These are phyloP conservation scores for Neosilurus mollespiculum DNA, from an alignment of 2,797 vertebrate genomes.

Conservation along the genomic window DNA sequence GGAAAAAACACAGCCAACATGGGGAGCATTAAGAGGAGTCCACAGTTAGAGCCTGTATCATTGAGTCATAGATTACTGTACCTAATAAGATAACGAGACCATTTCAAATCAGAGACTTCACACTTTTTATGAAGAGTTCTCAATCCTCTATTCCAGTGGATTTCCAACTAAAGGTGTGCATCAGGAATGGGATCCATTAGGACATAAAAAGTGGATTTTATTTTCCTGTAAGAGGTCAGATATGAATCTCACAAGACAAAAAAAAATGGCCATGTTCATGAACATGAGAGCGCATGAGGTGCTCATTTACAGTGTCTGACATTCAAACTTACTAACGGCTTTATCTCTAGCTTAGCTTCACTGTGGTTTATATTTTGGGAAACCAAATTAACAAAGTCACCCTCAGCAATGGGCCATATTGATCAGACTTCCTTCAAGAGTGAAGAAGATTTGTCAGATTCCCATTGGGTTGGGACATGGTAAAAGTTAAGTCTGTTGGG, in stretches of 20 bases:
- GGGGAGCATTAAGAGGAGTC: background rate
- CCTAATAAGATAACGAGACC: background rate
- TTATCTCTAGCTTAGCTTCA: background rate
- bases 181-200: background rate
- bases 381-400: background rate
- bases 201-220: background rate
- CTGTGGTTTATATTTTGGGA: background rate
- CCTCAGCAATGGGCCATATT: background rate
- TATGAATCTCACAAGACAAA: background rate
- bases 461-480: background rate
- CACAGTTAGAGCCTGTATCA: background rate
- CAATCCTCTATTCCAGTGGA: background rate
- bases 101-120: background rate
- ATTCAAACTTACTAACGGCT: background rate
- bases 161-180: background rate
- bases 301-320: background rate
- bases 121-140: background rate
- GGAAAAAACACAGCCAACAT: background rate
- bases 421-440: background rate
- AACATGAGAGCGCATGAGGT: background rate
- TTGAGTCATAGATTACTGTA: background rate
- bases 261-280: background rate
- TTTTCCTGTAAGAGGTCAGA: background rate
- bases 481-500: too few species aligned
- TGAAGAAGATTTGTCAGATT: background rate